phyloP scores from a whole-genome alignment of 1,140 invertebrate species.

The Drosophila orena region DNA sequence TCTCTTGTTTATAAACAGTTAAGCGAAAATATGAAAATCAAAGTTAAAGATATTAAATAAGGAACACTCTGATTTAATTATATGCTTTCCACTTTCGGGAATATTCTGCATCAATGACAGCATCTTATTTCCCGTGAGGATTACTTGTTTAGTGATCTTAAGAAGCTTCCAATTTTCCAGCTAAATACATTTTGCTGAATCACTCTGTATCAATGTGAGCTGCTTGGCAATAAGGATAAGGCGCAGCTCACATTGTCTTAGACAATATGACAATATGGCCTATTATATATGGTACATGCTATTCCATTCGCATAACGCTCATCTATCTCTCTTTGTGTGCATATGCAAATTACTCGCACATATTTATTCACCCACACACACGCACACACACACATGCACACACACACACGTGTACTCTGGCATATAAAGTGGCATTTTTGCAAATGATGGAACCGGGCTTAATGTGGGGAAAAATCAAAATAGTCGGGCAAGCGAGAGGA shows the following conservation, averaged over 20 bases:
- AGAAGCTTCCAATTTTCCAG: no score
- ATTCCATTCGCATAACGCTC: constrained; percentile 9
- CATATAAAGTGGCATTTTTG: constrained; percentile 56
- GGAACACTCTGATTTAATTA: background rate
- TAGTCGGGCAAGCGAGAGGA: constrained; percentile 23
- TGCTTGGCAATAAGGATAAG: constrained; percentile 1
- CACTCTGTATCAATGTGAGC: constrained; percentile 21
- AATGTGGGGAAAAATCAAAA: constrained; percentile 40
- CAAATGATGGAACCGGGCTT: constrained; percentile 46
- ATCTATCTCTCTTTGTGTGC: constrained; percentile 30
- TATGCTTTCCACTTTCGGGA: no score
- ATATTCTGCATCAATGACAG: background rate
- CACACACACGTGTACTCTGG: constrained; percentile 9
- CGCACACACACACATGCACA: background rate
- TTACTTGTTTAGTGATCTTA: no score
- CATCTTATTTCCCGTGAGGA: background rate
- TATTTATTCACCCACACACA: constrained; percentile 35
- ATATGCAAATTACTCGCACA: constrained; percentile 44
- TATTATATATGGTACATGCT: background rate
- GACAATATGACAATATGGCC: background rate
- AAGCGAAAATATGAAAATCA: background rate
- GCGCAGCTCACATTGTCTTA: constrained; percentile 35
- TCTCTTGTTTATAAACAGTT: constrained; percentile 2
- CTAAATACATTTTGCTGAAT: background rate
- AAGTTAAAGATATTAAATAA: background rate